Conservation (phyloP, 1,140 invertebrate genomes). For the Tetragonula clypearis region DNA sequence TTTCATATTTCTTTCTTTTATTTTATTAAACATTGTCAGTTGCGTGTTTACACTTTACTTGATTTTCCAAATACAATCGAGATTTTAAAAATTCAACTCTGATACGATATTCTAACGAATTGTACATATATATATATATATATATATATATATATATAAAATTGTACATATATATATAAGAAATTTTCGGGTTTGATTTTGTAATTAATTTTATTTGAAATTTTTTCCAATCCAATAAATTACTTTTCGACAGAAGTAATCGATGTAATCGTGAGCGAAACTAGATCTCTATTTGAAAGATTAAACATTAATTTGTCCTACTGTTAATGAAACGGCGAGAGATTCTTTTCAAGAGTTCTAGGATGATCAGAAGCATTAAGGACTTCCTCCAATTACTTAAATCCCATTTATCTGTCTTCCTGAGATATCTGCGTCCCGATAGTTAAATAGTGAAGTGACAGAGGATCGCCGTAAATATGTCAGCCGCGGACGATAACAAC, state of each 20-base stretch:
- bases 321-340: neutral
- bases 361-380: neutral
- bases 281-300: neutral
- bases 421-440: neutral
- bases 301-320: neutral
- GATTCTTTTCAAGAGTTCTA: too few relatives aligned
- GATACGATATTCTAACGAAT: too few relatives aligned
- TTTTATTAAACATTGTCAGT: too few relatives aligned
- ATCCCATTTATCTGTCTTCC: slow-evolving; percentile 4
- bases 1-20: neutral
- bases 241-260: neutral
- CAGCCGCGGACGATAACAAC: slow-evolving; percentile 20
- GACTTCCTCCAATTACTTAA: slow-evolving; percentile 29
- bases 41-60: too few relatives aligned
- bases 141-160: too few relatives aligned
- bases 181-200: too few relatives aligned
- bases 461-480: slow-evolving; percentile 40
- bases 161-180: too few relatives aligned
- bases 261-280: neutral
- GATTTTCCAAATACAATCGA: too few relatives aligned
- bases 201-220: neutral
- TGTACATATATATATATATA: too few relatives aligned
- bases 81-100: too few relatives aligned
- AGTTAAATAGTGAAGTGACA: slow-evolving; percentile 10
- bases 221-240: neutral